Base-by-base conservation (phyloP, 2,888 invertebrate genomes). In the Thymelicus acteon region DNA sequence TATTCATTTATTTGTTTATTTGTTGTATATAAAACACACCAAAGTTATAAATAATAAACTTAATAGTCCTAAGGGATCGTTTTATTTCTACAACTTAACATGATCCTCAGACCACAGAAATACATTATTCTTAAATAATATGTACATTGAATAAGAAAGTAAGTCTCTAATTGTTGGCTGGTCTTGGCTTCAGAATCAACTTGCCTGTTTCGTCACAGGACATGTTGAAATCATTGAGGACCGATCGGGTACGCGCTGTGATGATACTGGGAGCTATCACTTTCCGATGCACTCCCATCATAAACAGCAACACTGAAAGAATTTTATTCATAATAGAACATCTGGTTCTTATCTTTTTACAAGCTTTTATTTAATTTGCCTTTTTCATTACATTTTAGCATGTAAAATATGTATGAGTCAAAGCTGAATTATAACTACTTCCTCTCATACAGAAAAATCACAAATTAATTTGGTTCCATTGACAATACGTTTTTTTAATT, bases 191-290 rank as follows among this genome's bases (percentile, higher is more conserved):
- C 48, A 99, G 93, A 81, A 99, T 99, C 63, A 99, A 94, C 91
- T 98, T 98, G 72, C 99, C 99, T 44, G 98, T 98, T 85, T 99
- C 98, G 85, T 99, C 99, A 90, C 99, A 99, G 37, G 98, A 98
- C 98, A 99, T 99, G 90, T 99, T 99, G 89, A 98, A 99, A 90
- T 99, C 99, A 58, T 97, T 96, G 67, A 99, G 95, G 1, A 99
- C 98, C 65, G 96, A 96, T 72, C 99, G 95, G 60, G 98, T 98
- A 75, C 99, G 95, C 0, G 98, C 97, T 0, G 98, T 98, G 79
- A 99, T 98, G 76, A 99, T 99, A 78, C 98, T 98, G 0, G 99
- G 98, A 6, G 99, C 99, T 75, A 99, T 98, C 12, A 99, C 99
- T 85, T 98, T 95, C 87, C 98, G 97, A 86, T 99, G 99, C 62